These are phyloP conservation scores for Poeciliopsis prolifica DNA, from an alignment of 2,113 vertebrate species.

Conservation along the genomic window DNA sequence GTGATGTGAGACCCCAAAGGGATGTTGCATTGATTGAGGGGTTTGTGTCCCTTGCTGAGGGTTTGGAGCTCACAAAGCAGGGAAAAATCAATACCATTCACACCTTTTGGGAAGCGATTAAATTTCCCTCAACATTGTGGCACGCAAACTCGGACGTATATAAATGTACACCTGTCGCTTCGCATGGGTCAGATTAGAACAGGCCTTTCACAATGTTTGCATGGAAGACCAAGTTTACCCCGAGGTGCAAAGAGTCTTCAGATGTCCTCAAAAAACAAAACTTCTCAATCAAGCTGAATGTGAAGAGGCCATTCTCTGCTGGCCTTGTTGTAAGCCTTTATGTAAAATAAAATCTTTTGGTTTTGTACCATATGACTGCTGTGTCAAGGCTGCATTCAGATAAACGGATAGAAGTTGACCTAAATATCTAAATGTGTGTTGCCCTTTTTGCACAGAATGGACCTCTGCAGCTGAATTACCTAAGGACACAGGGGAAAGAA, in stretches of 20 bases:
- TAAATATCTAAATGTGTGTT: constrained; percentile 45
- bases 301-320: neutral
- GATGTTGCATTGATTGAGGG: constrained; percentile 58
- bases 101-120: constrained; percentile 68
- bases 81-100: constrained; percentile 68
- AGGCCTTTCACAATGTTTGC: constrained; percentile 40
- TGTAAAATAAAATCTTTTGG: constrained; percentile 31
- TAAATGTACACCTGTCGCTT: constrained; percentile 13
- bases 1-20: constrained; percentile 32
- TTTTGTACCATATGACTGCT: constrained; percentile 22
- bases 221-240: constrained; percentile 8
- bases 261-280: constrained; percentile 21
- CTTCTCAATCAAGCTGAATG: constrained; percentile 26
- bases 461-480: constrained; percentile 37
- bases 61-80: constrained; percentile 48
- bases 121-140: constrained; percentile 21
- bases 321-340: neutral
- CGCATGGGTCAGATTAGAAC: constrained; percentile 20
- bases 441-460: constrained; percentile 58
- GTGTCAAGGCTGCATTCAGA: constrained; percentile 22
- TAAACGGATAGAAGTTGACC: constrained; percentile 53
- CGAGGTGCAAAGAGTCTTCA: constrained; percentile 13
- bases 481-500: constrained; percentile 42
- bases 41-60: constrained; percentile 52
- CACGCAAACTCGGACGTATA: constrained; percentile 9